These are phyloP conservation scores for Luffia ferchaultella DNA, from an alignment of 2,888 invertebrate species.

Conservation along the genomic window DNA sequence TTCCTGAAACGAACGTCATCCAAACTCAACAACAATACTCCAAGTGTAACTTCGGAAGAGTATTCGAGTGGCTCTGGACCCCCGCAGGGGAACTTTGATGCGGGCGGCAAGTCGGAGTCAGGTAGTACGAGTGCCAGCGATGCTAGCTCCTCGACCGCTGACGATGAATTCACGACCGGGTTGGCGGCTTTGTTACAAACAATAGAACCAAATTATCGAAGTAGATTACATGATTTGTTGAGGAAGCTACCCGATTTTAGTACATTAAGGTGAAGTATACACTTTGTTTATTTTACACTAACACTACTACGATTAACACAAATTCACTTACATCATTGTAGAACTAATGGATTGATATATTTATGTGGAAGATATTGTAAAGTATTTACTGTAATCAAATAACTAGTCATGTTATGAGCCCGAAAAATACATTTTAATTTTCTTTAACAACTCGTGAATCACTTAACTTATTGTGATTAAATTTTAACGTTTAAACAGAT, in stretches of 20 bases:
- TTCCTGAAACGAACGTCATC: slow-evolving; percentile 49
- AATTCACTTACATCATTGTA: no score
- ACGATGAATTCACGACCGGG: slow-evolving; percentile 28
- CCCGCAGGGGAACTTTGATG: slow-evolving; percentile 7
- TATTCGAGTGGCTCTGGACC: slow-evolving; percentile 27
- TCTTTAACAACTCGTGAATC: no score
- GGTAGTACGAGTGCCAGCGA: slow-evolving; percentile 16
- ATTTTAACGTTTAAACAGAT: no score
- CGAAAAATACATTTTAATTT: no score
- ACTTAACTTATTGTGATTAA: no score
- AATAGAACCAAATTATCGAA: slow-evolving; percentile 43
- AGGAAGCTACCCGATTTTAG: slow-evolving; percentile 18
- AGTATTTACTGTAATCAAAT: no score
- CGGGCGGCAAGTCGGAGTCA: background rate
- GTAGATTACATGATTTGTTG: slow-evolving; percentile 27
- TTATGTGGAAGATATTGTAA: no score
- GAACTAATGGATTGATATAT: no score
- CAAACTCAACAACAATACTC: slow-evolving; percentile 51
- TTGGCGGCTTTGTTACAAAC: slow-evolving; percentile 41
- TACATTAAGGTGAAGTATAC: slow-evolving; percentile 6
- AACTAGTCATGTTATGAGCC: no score
- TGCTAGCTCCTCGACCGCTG: slow-evolving; percentile 23
- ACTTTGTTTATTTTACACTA: background rate
- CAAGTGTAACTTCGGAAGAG: slow-evolving; percentile 37
- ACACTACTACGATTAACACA: no score